These are phyloP conservation scores for Tachysurus vachellii DNA, from an alignment of 2,113 vertebrate genomes.

Conservation along the genomic window DNA sequence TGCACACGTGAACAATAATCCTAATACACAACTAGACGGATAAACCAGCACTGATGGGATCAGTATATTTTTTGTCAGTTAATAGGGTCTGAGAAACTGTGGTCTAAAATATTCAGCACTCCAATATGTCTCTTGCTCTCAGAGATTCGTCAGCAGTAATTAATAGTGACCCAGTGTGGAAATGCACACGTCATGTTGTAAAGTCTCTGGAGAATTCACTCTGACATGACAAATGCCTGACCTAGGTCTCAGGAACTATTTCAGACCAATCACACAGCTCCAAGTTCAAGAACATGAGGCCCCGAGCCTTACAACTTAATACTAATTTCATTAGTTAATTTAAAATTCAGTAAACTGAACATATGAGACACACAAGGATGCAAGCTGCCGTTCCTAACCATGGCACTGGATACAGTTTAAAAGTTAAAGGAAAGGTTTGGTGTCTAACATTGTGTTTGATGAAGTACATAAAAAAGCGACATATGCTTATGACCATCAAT, in stretches of 20 bases:
- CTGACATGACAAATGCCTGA: constrained; percentile 68
- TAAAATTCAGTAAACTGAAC: background rate
- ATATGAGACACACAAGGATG: background rate
- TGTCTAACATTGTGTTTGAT: background rate
- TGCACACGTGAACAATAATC: background rate
- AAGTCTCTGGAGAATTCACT: constrained; percentile 66
- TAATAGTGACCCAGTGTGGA: constrained; percentile 59
- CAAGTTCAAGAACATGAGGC: background rate
- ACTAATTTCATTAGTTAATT: constrained; percentile 1
- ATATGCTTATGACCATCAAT: background rate
- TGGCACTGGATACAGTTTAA: background rate
- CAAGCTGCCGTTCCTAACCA: background rate
- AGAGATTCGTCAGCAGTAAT: constrained; percentile 39
- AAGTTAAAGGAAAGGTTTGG: background rate
- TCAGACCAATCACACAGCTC: constrained; percentile 44
- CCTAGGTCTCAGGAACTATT: constrained; percentile 66
- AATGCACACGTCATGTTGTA: constrained; percentile 61
- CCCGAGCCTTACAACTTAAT: background rate
- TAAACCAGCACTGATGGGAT: background rate
- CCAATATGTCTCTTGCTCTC: constrained; percentile 8
- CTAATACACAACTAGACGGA: background rate
- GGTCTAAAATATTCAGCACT: constrained; percentile 14
- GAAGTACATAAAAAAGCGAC: background rate
- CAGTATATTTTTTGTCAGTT: background rate
- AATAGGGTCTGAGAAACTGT: background rate